Conservation (phyloP, 1,140 invertebrate genomes). For the Brachionus calyciflorus region DNA sequence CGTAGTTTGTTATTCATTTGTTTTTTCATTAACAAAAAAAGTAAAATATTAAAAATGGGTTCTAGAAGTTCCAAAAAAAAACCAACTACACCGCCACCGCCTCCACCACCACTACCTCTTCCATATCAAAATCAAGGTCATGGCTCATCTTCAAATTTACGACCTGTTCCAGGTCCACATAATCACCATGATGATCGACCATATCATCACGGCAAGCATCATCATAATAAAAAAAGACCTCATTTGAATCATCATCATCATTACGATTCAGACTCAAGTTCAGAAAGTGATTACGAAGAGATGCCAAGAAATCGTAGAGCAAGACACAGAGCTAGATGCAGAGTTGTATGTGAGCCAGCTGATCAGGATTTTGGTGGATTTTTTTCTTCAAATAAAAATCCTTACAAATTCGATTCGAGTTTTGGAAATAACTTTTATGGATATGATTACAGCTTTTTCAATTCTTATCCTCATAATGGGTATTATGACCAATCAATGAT, state of each 20-base stretch:
- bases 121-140: background rate
- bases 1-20: background rate
- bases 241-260: background rate
- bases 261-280: background rate
- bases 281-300: background rate
- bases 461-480: no score
- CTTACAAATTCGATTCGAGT: background rate
- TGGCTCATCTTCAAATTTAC: no score
- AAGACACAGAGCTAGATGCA: background rate
- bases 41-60: background rate
- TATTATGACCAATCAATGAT: background rate
- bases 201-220: background rate
- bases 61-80: conserved; percentile 1
- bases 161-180: no score
- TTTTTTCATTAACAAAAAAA: background rate
- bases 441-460: conserved; percentile 9
- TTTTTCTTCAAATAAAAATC: background rate
- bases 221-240: background rate
- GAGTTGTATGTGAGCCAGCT: background rate
- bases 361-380: background rate
- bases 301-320: conserved; percentile 1
- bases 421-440: conserved; percentile 1
- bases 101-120: background rate
- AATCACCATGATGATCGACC: no score
- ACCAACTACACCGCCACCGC: background rate